Evolutionary conservation across 2,113 vertebrate species (phyloP).

Genomic region (Dicaeum eximium): DNA sequence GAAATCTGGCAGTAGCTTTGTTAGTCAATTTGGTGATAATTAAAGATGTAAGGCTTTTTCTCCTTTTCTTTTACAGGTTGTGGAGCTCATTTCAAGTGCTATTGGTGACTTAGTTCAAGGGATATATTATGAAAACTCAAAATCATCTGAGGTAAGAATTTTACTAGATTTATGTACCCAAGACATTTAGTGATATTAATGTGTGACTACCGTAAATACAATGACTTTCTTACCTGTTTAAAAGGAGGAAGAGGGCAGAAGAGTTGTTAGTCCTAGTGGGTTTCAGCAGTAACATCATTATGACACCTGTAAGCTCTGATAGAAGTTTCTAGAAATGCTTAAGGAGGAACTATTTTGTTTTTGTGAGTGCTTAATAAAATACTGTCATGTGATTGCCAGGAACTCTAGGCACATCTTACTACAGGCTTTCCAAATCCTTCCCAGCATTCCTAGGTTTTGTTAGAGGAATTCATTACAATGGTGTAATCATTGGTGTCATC

Average conservation of each 20-base stretch:
- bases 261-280: background rate
- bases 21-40: background rate
- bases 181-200: background rate
- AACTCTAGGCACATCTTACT: background rate
- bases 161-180: background rate
- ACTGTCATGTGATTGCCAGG: background rate
- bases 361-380: background rate
- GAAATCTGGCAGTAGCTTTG: constrained; percentile 3
- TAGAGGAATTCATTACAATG: background rate
- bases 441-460: background rate
- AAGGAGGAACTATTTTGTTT: background rate
- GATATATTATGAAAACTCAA: constrained; percentile 87
- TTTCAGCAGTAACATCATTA: background rate
- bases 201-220: background rate
- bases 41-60: background rate
- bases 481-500: too few species aligned
- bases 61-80: constrained; percentile 80
- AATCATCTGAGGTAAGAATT: constrained; percentile 80
- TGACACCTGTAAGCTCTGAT: background rate
- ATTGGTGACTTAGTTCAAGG: constrained; percentile 96
- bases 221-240: constrained; percentile 11
- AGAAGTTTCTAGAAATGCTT: background rate
- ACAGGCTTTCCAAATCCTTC: background rate
- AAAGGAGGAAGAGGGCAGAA: background rate
- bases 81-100: constrained; percentile 93